A percentile compares a stretch with the other conserved stretches of the same genome.
Conservation (phyloP, 1,140 invertebrate species). For the Listronotus oregonensis region DNA sequence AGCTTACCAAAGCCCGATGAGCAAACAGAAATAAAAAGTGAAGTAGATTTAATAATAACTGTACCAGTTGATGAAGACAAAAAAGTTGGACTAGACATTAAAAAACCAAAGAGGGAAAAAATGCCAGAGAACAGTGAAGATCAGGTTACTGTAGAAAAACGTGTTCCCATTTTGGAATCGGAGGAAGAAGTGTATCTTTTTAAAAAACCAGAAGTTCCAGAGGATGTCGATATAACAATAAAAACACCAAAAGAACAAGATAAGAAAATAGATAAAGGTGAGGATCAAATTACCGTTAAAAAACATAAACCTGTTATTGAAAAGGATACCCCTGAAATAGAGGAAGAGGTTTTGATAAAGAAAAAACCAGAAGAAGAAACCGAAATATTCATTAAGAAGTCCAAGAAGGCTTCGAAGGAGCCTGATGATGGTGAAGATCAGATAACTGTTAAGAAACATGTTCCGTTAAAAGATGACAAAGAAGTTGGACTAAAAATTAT, state of each 20-base stretch:
- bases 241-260: constrained; percentile 67
- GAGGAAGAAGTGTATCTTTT: constrained; percentile 1
- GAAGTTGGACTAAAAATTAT: constrained; percentile 7
- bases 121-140: constrained; percentile 9
- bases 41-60: background rate
- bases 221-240: constrained; percentile 52
- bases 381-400: constrained; percentile 18
- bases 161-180: constrained; percentile 25
- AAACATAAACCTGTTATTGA: constrained; percentile 43
- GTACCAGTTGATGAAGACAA: constrained; percentile 4
- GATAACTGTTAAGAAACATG: constrained; percentile 33
- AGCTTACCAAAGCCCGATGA: background rate
- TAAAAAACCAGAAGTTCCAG: constrained; percentile 41
- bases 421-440: constrained; percentile 31
- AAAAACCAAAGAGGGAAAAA: constrained; percentile 4
- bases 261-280: constrained; percentile 46
- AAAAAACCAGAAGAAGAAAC: constrained; percentile 46
- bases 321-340: constrained; percentile 19
- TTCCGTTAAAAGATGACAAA: constrained; percentile 17
- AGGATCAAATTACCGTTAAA: constrained; percentile 47
- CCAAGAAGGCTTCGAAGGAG: constrained; percentile 14
- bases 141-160: constrained; percentile 45
- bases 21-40: background rate
- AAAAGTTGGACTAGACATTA: constrained; percentile 1
- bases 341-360: constrained; percentile 15